Evolutionary conservation across 2,888 invertebrate genomes (phyloP).

Genomic region (Yponomeuta evonymella): DNA sequence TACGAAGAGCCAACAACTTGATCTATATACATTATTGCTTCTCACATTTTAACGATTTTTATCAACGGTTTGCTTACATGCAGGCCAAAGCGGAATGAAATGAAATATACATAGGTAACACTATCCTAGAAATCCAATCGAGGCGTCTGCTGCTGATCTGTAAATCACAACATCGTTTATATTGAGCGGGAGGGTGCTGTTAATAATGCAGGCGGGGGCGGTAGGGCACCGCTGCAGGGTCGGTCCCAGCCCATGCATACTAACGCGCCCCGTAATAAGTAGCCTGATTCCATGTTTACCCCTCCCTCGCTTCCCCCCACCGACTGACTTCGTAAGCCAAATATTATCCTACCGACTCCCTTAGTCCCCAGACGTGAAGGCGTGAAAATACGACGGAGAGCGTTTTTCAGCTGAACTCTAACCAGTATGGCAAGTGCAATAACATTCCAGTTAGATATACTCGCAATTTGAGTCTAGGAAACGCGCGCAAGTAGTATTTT

Average conservation of each 20-base stretch:
- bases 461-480: no score
- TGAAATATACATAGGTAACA: no score
- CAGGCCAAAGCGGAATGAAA: background rate
- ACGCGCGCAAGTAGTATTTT: no score
- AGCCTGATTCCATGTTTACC: conserved; percentile 56
- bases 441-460: no score
- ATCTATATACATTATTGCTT: no score
- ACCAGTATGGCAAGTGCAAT: no score
- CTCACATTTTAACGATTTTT: no score
- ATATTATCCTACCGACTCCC: no score
- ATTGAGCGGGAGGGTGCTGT: conserved; percentile 33
- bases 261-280: conserved; percentile 66
- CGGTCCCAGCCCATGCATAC: conserved; percentile 73
- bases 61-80: no score
- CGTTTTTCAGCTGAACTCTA: background rate
- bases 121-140: no score
- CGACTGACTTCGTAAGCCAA: background rate
- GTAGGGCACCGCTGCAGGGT: conserved; percentile 41
- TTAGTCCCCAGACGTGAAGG: background rate
- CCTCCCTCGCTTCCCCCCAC: conserved; percentile 4
- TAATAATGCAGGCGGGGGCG: conserved; percentile 40
- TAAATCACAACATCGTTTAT: conserved; percentile 59
- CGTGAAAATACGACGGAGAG: conserved; percentile 6
- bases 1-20: no score
- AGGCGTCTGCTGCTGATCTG: conserved; percentile 32